phyloP scores from a whole-genome alignment of 2,113 vertebrate species.

The Silurus asotus region DNA sequence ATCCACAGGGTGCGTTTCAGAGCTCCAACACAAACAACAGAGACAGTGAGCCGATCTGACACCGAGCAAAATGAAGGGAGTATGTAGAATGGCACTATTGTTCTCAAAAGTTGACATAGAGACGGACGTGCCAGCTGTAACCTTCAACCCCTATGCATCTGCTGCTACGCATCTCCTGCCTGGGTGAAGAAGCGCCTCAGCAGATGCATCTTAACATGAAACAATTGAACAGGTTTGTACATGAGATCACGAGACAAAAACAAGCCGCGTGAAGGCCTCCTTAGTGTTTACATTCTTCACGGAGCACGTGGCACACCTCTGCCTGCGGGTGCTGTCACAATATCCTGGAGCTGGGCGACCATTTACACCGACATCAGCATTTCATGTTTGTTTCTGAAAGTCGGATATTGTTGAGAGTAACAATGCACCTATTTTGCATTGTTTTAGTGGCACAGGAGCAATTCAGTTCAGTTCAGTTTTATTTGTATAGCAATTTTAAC shows the following conservation, averaged over 20 bases:
- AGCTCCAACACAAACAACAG: constrained; percentile 23
- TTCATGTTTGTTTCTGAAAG: not conserved
- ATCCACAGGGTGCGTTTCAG: constrained; percentile 24
- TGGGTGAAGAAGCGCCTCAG: constrained; percentile 9
- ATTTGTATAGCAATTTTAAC: too few relatives aligned
- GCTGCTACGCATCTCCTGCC: not conserved
- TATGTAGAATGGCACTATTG: constrained; percentile 28
- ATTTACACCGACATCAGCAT: not conserved
- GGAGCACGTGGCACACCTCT: not conserved
- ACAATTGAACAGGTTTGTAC: not conserved
- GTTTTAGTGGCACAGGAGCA: not conserved
- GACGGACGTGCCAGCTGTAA: not conserved
- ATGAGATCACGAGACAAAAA: not conserved
- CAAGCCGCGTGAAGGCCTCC: not conserved
- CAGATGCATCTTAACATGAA: not conserved
- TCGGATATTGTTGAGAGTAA: not conserved
- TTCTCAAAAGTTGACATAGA: not conserved
- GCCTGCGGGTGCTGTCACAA: not conserved
- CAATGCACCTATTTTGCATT: not conserved
- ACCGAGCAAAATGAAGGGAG: not conserved
- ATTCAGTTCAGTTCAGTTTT: too few relatives aligned
- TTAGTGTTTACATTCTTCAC: constrained; percentile 28
- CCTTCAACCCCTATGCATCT: constrained; percentile 6
- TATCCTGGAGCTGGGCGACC: not conserved
- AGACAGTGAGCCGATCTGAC: constrained; percentile 1